Evolutionary conservation across 2,797 vertebrate species (phyloP), one percentile per base, ranked within the genome.

Genomic region (Tokudaia muenninki): DNA sequence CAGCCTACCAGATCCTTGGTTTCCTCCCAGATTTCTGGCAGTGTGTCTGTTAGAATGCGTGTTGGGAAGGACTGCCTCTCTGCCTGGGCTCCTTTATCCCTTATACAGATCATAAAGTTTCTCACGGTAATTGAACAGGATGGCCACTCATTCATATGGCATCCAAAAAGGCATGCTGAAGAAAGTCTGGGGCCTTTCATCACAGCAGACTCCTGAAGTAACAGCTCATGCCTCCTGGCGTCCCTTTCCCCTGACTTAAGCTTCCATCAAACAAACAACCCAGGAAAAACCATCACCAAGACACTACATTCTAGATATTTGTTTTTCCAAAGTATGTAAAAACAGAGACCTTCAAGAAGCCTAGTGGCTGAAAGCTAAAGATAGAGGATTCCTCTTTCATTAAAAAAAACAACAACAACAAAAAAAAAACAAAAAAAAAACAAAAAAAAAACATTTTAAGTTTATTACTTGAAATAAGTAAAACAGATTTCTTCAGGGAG

Each of bases 101-200:
- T 90, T 59, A n/a, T n/a, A 82, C 63, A 9, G 94, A 77, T 0
- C 50, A 11, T n/a, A 3, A 6, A 63, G 63, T 14, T 63, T 77
- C 55, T 83, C 91, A 97, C 83, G 79, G 34, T 79, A 65, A 90
- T 75, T 87, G 86, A 96, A 55, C 52, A 79, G 26, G 97, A 57
- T 22, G 44, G 21, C n/a, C 16, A 29, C 47, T 37, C 57, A 2
- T 31, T 92, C 44, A 91, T 63, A 47, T 10, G 37, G 63, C 90
- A 31, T 92, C 72, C 61, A 89, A 79, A 88, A 22, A 74, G 41
- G 31, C 92, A 41, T 5, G 87, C 5, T 29, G 59, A 80, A 31
- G 34, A 24, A 57, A 83, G 24, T 37, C 37, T 86, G 9, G 24
- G 26, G 34, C 16, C 34, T 70, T 95, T 55, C 61, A 79, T 50